Evolutionary conservation across 2,113 vertebrate genomes (phyloP).

Genomic region (Perca flavescens): DNA sequence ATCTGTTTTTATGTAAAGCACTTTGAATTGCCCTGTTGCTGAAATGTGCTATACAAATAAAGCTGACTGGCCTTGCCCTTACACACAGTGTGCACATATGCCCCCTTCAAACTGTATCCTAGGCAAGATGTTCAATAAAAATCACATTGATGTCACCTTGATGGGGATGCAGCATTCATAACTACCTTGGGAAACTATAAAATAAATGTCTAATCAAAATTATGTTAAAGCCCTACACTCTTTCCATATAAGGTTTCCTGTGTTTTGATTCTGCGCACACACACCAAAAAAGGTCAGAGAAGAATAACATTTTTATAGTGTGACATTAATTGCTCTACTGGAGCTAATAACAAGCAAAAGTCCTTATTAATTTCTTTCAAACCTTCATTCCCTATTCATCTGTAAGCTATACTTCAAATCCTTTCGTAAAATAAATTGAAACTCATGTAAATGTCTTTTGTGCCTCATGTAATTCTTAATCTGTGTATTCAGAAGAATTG

Average conservation of each 20-base stretch:
- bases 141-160: neutral
- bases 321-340: neutral
- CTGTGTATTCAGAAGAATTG: neutral
- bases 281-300: constrained; percentile 5
- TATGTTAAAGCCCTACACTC: neutral
- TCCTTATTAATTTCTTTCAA: neutral
- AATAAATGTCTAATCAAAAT: neutral
- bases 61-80: too few species aligned
- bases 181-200: too few species aligned
- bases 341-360: neutral
- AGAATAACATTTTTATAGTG: neutral
- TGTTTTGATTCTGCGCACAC: neutral
- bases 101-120: neutral
- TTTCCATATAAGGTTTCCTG: neutral
- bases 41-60: too few species aligned
- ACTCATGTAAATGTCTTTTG: neutral
- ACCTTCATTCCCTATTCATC: neutral
- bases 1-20: too few species aligned
- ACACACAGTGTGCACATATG: neutral
- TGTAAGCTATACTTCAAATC: neutral
- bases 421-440: neutral
- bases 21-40: too few species aligned
- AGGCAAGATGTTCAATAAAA: neutral
- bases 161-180: neutral
- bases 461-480: neutral